phyloP scores from a whole-genome alignment of 2,888 invertebrate species.

The Eilema caniola region DNA sequence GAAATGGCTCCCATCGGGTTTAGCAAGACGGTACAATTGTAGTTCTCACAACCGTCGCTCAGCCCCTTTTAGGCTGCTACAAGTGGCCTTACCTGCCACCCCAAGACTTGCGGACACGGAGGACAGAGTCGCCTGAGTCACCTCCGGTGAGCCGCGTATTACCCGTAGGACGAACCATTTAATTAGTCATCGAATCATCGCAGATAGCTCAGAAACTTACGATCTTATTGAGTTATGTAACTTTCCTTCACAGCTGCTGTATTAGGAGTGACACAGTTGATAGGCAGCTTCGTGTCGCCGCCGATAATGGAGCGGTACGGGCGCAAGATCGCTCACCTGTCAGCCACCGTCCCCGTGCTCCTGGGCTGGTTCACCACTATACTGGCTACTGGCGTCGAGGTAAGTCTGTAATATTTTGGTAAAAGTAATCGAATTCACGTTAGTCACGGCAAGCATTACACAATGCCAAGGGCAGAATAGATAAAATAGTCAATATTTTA shows the following conservation, averaged over 20 bases:
- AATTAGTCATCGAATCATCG: neutral
- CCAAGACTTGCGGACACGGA: too few species aligned
- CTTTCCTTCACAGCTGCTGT: constrained; percentile 63
- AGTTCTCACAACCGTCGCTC: too few species aligned
- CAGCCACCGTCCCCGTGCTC: constrained; percentile 78
- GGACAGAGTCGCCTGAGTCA: too few species aligned
- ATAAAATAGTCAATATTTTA: neutral
- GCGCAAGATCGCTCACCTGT: constrained; percentile 79
- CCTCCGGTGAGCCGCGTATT: too few species aligned
- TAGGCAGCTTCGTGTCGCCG: constrained; percentile 69
- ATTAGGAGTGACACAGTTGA: constrained; percentile 65
- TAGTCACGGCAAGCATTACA: neutral
- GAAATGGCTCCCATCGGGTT: too few species aligned
- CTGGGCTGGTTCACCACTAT: constrained; percentile 85
- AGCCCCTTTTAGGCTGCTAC: too few species aligned
- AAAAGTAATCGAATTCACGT: neutral
- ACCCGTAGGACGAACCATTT: too few species aligned
- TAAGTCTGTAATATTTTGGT: constrained; percentile 22
- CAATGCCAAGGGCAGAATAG: neutral
- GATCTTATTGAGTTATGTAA: too few species aligned
- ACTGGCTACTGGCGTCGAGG: constrained; percentile 70
- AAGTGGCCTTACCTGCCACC: too few species aligned
- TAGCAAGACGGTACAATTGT: too few species aligned
- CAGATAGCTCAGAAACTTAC: too few species aligned
- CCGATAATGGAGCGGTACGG: constrained; percentile 84